Conservation (phyloP, 1,140 invertebrate genomes). For the Araneus ventricosus region DNA sequence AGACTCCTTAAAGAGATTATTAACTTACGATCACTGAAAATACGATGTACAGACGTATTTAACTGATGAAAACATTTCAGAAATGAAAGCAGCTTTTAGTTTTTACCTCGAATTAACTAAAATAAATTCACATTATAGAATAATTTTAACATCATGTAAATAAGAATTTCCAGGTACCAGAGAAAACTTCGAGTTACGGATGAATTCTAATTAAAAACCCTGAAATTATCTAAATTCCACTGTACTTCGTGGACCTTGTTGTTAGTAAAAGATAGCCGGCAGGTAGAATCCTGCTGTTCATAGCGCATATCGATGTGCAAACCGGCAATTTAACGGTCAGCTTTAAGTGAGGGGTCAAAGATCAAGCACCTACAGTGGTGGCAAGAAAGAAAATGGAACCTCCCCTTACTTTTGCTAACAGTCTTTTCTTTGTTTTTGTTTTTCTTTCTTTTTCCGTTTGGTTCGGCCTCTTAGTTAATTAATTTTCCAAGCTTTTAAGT, state of each 20-base stretch:
- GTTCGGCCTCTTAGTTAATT: constrained; percentile 7
- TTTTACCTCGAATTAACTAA: no score
- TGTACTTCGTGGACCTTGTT: background rate
- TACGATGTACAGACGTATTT: no score
- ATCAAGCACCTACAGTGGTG: constrained; percentile 8
- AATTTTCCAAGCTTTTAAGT: background rate
- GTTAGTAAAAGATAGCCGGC: background rate
- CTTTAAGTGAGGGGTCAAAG: constrained; percentile 10
- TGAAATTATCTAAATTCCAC: no score
- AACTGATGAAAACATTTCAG: no score
- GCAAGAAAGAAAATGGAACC: background rate
- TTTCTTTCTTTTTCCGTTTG: background rate
- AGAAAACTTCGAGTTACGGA: no score
- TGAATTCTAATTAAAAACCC: no score
- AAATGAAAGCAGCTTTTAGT: no score
- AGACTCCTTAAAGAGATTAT: no score
- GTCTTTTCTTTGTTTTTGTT: background rate
- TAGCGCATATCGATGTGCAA: background rate
- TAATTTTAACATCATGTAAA: no score
- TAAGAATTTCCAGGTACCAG: no score
- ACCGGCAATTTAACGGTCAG: constrained; percentile 40
- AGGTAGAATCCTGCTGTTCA: background rate
- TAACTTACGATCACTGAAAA: no score
- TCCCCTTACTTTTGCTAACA: background rate
- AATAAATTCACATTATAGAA: no score